Evolutionary conservation across 2,113 vertebrate species (phyloP).

Genomic region (Chloropsis cyanopogon): DNA sequence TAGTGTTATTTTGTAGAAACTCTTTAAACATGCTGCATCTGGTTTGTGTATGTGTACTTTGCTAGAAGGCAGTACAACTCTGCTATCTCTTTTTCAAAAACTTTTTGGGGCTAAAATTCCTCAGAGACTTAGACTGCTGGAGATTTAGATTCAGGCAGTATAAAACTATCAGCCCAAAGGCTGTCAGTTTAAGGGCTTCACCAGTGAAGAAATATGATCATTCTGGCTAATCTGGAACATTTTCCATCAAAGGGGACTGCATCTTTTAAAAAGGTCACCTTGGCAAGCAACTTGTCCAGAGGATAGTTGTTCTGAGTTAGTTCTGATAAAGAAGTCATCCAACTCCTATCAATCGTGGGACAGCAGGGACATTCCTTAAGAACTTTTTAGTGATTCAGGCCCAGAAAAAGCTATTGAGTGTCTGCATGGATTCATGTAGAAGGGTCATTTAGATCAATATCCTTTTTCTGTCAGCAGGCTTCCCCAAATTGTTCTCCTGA

Average conservation of each 20-base stretch:
- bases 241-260: neutral
- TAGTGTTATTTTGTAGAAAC: neutral
- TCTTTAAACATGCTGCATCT: neutral
- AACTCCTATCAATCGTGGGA: neutral
- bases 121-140: neutral
- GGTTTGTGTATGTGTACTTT: neutral
- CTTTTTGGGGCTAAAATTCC: neutral
- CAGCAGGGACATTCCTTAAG: neutral
- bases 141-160: neutral
- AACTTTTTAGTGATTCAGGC: neutral
- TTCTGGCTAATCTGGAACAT: neutral
- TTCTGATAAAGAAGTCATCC: neutral
- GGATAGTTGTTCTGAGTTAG: neutral
- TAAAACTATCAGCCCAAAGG: neutral
- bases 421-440: fast-evolving
- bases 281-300: neutral
- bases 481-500: neutral
- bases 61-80: neutral
- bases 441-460: neutral
- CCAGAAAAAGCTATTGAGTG: neutral
- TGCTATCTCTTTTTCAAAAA: neutral
- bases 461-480: neutral
- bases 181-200: neutral
- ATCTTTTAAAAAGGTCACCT: neutral
- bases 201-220: neutral